Conservation (phyloP, 1,140 invertebrate genomes). For the Chironomus tepperi region DNA sequence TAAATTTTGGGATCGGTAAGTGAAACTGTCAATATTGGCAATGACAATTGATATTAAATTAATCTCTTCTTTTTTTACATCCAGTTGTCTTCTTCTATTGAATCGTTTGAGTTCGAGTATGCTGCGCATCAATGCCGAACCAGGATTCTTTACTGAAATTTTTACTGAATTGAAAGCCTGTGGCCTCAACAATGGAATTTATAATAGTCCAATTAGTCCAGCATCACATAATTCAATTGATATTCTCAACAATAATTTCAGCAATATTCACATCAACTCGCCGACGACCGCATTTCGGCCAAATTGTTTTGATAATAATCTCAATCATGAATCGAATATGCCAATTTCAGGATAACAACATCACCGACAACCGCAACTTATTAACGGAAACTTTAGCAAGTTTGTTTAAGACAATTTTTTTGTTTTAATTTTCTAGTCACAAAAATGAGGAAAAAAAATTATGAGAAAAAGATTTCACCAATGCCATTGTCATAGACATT, state of each 20-base stretch:
- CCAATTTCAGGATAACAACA: constrained; percentile 19
- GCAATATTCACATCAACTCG: constrained; percentile 18
- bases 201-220: background rate
- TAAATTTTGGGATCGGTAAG: constrained; percentile 88
- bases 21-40: too few relatives aligned
- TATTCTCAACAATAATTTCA: constrained; percentile 20
- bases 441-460: background rate
- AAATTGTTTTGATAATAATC: constrained; percentile 1
- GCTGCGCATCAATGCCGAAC: constrained; percentile 96
- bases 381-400: background rate
- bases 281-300: background rate
- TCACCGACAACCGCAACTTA: background rate
- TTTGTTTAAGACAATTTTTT: background rate
- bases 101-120: constrained; percentile 88
- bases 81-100: constrained; percentile 75
- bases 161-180: constrained; percentile 95
- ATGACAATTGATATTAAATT: background rate
- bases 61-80: constrained; percentile 25
- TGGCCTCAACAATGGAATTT: constrained; percentile 42
- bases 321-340: constrained; percentile 3
- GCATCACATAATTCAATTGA: background rate
- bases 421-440: background rate
- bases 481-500: too few relatives aligned
- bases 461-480: background rate
- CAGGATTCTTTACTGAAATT: constrained; percentile 95